Conservation (phyloP, 2,113 vertebrate species). For the Stictonetta naevosa region DNA sequence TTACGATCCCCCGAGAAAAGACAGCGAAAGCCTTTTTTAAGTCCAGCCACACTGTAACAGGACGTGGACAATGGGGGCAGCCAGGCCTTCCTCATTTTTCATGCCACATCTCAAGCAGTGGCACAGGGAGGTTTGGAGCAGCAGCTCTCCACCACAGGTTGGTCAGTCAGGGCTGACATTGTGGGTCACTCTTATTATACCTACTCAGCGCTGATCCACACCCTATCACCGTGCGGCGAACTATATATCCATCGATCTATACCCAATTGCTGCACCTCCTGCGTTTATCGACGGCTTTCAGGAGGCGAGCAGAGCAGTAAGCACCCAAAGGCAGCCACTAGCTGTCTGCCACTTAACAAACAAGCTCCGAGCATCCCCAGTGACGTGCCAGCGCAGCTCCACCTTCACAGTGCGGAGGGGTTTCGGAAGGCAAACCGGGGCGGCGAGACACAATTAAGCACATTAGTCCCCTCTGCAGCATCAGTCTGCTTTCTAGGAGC, state of each 20-base stretch:
- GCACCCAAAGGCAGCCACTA: not conserved
- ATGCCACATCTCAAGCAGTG: not conserved
- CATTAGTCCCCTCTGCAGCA: not conserved
- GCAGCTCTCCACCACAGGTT: not conserved
- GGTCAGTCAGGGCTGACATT: not conserved
- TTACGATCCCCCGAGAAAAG: not conserved
- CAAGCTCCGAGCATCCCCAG: not conserved
- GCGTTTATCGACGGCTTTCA: not conserved
- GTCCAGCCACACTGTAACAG: no score
- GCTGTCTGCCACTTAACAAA: not conserved
- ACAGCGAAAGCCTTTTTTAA: not conserved
- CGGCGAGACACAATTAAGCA: not conserved
- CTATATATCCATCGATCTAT: not conserved
- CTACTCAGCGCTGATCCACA: not conserved
- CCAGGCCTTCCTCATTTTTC: not conserved
- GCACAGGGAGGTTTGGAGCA: not conserved
- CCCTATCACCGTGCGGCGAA: not conserved
- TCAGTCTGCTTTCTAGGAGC: not conserved
- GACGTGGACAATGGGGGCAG: not conserved
- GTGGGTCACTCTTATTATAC: not conserved
- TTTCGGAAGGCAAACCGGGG: not conserved
- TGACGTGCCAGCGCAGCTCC: not conserved
- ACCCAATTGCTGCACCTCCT: not conserved
- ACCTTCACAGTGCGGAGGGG: accelerated
- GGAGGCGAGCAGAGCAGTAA: not conserved